Base-by-base conservation (phyloP, 2,888 invertebrate species). In the Plemyria rubiginata region DNA sequence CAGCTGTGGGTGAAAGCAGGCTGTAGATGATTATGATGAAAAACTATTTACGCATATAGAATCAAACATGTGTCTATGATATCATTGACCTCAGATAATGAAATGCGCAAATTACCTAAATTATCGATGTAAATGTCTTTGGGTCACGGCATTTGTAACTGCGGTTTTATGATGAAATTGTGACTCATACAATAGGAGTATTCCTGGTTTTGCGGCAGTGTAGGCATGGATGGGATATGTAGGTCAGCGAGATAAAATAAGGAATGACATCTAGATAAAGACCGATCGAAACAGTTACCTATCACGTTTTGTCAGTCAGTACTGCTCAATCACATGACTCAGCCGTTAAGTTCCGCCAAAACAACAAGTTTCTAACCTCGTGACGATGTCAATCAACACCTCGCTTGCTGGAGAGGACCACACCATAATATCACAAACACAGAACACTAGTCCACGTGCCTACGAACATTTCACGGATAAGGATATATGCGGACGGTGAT, bases 381-480 rank as follows among this genome's bases (percentile, higher is more conserved):
- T 85, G 77, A 90, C 84, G 80, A 90, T 86, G 86, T 92, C 92
- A 78, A 92, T 85, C 82, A 92, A 83, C 83, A 92, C 88, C 83
- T 92, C 92, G 77, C 88, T 89, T 66, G 90, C 83, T 74, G 90
- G 89, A 86, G 89, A 82, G 75, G 92, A 90, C 92, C 92, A 92
- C 87, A 92, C 92, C 92, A 92, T 92, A 85, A 82, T 88, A 88
- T 86, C 89, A 89, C 87, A 86, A 71, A 79, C 65, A 80, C 92
- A 90, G 86, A 75, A 82, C 88, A 86, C 86, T 74, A 78, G 78
- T 84, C 84, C 90, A 88, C 89, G 87, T 88, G 87, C 84, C 78
- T 73, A 78, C 76, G 75, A 88, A 85, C 92, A 91, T 91, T 87
- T 85, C 90, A 86, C 85, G 89, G 87, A 88, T 88, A 88, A 88